Base-by-base conservation (phyloP, 2,888 invertebrate genomes). In the Eudemis profundana region DNA sequence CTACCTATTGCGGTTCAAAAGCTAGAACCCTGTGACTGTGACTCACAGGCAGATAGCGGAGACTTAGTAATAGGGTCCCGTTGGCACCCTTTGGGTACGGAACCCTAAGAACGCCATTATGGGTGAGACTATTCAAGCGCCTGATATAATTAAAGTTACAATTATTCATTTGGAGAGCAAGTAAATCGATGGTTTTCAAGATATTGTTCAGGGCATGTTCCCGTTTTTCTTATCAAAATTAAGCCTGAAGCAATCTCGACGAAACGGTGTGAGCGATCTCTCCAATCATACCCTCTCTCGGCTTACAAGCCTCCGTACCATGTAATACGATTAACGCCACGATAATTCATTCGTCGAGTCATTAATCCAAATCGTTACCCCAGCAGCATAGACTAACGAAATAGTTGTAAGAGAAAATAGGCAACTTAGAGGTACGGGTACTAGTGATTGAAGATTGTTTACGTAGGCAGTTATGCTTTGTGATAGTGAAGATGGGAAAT, bases 271-370 rank as follows among this genome's bases (percentile, higher is more conserved):
- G 23, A 36, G 36, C 12, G 38, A 12, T 14, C n/a, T 44, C 51
- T 19, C 21, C 23, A 36, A 62, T 64, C 44, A 51, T 46, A n/a
- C 50, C 46, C 42, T 59, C 51, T 33, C 65, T 59, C 53, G 21
- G 27, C 27, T 60, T 60, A 47, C 38, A 53, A 38, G 51, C 56
- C 59, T 33, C 38, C 27, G 44, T 36, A 36, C 17, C 46, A 53
- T 40, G 59, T 65, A 65, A 65, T 60, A 60, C 53, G 59, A 65
- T 65, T 60, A 65, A 60, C 27, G 44, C 53, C 19, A 40, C 59
- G 51, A 65, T 65, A 65, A 60, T 60, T 65, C 47, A 65, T 51
- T 46, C 29, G 36, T 49, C 47, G 59, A 40, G 46, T 60, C 59
- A 65, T 65, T 65, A 65, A 60, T 51, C 53, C 46, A 36, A 14